phyloP scores from a whole-genome alignment of 1,140 invertebrate genomes.

The Fopius arisanus region DNA sequence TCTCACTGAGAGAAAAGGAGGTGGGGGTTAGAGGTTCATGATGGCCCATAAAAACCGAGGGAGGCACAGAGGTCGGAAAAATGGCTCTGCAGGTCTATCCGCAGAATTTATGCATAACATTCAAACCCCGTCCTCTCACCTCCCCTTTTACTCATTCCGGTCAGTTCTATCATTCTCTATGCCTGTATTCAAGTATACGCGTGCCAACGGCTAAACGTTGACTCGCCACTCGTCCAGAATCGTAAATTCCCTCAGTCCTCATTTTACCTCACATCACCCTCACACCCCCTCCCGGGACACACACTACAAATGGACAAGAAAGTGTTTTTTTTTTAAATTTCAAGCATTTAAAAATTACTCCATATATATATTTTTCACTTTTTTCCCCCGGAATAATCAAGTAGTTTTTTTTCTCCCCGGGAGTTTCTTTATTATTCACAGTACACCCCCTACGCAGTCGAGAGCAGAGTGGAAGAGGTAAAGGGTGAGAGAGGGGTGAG shows the following conservation, averaged over 20 bases:
- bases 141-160: slow-evolving; percentile 1
- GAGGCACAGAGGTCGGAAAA: slow-evolving; percentile 13
- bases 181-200: neutral
- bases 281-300: neutral
- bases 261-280: slow-evolving; percentile 6
- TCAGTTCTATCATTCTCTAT: neutral
- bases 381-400: neutral
- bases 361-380: neutral
- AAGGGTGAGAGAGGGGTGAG: neutral
- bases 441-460: slow-evolving; percentile 7
- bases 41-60: slow-evolving; percentile 23
- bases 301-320: neutral
- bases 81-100: slow-evolving; percentile 2
- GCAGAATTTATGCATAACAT: slow-evolving; percentile 30
- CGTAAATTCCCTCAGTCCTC: slow-evolving; percentile 8
- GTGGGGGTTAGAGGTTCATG: slow-evolving; percentile 2
- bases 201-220: slow-evolving; percentile 17
- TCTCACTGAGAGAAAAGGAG: neutral
- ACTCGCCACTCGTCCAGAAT: slow-evolving; percentile 8
- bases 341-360: slow-evolving; percentile 1
- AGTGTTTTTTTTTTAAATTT: neutral
- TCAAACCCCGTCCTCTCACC: neutral
- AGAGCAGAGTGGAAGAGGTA: neutral
- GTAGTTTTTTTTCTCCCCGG: neutral
- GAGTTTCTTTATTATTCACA: slow-evolving; percentile 9